Evolutionary conservation across 2,888 invertebrate species (phyloP), one percentile per base, ranked within the genome.

Genomic region (Volucella inflata): DNA sequence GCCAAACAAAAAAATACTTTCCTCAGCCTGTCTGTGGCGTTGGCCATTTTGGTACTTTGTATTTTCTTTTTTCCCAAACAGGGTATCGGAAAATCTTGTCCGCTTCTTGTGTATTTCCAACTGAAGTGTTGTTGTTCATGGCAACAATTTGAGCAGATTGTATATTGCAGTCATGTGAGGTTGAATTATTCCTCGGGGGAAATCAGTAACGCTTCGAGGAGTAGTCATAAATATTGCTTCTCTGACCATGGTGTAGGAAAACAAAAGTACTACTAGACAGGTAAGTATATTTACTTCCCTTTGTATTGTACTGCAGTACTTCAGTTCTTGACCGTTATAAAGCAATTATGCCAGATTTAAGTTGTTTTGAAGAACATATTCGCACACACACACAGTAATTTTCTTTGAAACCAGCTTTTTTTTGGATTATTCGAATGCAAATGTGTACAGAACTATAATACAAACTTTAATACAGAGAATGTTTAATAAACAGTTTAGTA

Each of bases 181-280:
- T 78, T 83, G 78, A 78, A 62, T 78, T 83, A 78, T 83, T 78
- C 68, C 82, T 83, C 82, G 17, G 44, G 78, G 82, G 82, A 83
- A 83, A 83, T 83, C 82, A 83, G 72, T 60, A 72, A 78, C 78
- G 82, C 62, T 83, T 72, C 78, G 77, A 82, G 65, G 77, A 67
- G 71, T 57, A 68, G 72, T 83, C 82, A 83, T 83, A 72, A 83
- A 83, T 83, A 83, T 83, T 60, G 46, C 78, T 68, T 67, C 55
- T 55, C 40, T 40, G 53, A 67, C 72, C 51, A 48, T 78, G 50
- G 51, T 78, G 67, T 55, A 60, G 51, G 46, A 65, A 51, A 48
- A 65, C 65, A 42, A 46, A 62, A 75, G 62, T 17, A 55, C 53
- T 40, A 55, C 40, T 74, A 74, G 74, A 67, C 60, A 59, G 11